A percentile compares a stretch with the other conserved stretches of the same genome.
Conservation (phyloP, 2,888 invertebrate genomes). For the Agapetus fuscipes region DNA sequence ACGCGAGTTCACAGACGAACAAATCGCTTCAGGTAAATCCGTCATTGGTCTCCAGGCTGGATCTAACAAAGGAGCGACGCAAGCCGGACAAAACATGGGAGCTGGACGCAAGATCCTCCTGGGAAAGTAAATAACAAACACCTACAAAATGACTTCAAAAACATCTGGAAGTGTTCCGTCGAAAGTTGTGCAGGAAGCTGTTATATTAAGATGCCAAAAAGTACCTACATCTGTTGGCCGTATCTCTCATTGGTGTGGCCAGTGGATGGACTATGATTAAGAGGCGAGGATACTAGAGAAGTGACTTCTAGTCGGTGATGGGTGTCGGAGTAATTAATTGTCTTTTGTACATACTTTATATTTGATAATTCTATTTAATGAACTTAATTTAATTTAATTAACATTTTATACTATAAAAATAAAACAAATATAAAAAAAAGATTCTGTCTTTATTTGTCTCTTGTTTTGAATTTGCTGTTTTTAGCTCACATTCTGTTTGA, state of each 20-base stretch:
- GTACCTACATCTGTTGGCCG: not conserved
- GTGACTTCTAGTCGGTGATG: slow-evolving; percentile 3
- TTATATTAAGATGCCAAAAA: too few relatives aligned
- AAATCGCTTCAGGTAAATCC: slow-evolving; percentile 77
- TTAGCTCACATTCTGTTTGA: too few relatives aligned
- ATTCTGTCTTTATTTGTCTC: too few relatives aligned
- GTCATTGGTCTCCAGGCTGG: slow-evolving; percentile 93
- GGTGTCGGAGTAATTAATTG: slow-evolving; percentile 1
- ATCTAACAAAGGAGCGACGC: slow-evolving; percentile 91
- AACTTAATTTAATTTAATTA: slow-evolving; percentile 20
- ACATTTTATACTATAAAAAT: slow-evolving; percentile 18
- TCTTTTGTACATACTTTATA: slow-evolving; percentile 16
- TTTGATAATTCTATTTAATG: slow-evolving; percentile 8
- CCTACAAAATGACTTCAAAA: slow-evolving; percentile 9
- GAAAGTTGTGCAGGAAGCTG: not conserved
- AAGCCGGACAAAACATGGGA: slow-evolving; percentile 84
- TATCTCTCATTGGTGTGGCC: not conserved
- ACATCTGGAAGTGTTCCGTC: not conserved
- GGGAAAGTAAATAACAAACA: slow-evolving; percentile 60
- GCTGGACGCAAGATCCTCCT: slow-evolving; percentile 84
- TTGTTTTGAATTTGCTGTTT: too few relatives aligned
- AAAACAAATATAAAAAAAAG: slow-evolving; percentile 5
- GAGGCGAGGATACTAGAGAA: too few relatives aligned
- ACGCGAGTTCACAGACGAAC: slow-evolving; percentile 89
- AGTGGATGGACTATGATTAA: not conserved